phyloP scores from a whole-genome alignment of 2,113 vertebrate genomes.

The Neodon shergylaensis region DNA sequence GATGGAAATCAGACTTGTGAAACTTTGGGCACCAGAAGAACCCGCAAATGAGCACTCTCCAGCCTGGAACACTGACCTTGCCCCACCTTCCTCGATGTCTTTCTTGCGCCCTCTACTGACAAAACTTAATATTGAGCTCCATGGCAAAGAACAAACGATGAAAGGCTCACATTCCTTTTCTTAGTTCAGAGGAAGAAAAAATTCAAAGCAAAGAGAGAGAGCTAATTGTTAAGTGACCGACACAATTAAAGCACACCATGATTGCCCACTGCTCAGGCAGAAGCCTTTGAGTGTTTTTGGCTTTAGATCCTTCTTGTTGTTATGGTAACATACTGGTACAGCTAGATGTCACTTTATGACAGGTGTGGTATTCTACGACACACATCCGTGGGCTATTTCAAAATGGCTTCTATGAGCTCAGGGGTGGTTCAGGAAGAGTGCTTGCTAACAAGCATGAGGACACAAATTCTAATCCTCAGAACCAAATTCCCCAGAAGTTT shows the following conservation, averaged over 20 bases:
- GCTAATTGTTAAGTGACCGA: background rate
- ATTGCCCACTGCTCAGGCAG: background rate
- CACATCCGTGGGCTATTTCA: background rate
- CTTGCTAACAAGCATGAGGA: background rate
- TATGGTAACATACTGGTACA: background rate
- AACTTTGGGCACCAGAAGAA: no score
- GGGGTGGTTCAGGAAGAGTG: background rate
- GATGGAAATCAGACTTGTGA: background rate
- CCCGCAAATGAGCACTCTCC: accelerated
- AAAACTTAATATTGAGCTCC: background rate
- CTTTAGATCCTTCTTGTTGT: background rate
- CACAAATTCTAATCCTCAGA: background rate
- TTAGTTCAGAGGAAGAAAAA: background rate
- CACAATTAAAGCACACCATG: background rate
- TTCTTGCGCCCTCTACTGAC: background rate
- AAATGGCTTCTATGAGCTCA: background rate
- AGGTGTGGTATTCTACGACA: background rate
- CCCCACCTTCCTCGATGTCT: background rate
- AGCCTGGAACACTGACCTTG: background rate
- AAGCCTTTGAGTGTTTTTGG: background rate
- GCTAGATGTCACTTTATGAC: no score
- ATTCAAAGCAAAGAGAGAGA: background rate
- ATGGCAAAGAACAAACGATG: background rate
- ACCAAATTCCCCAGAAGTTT: no score
- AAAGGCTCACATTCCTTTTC: background rate